Evolutionary conservation across 2,113 vertebrate genomes (phyloP).

Genomic region (Paraplagusia blochii): DNA sequence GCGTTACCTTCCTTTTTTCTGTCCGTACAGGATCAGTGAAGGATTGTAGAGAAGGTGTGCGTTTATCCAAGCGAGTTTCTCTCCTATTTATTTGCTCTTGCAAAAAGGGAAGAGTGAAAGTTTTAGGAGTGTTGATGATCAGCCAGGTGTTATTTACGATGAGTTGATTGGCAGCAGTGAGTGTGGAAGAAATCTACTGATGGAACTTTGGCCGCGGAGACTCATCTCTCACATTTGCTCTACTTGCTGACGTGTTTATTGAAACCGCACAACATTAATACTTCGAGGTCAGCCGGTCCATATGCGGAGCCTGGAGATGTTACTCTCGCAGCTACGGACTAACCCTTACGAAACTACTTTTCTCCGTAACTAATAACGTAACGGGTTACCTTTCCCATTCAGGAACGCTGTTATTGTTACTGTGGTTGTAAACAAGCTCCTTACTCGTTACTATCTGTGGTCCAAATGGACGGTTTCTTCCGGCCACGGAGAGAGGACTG

Average conservation of each 20-base stretch:
- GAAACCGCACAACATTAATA: slow-evolving; percentile 23
- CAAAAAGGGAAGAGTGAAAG: slow-evolving; percentile 36
- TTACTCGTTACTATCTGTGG: no score
- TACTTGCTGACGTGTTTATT: slow-evolving; percentile 10
- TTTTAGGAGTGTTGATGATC: slow-evolving; percentile 48
- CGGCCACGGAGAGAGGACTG: no score
- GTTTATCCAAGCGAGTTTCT: slow-evolving; percentile 27
- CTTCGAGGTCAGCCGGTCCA: slow-evolving; percentile 1
- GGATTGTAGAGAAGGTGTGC: slow-evolving; percentile 25
- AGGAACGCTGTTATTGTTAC: no score
- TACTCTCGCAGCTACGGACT: no score
- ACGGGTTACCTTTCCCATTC: no score
- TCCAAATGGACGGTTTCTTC: no score
- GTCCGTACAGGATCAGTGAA: slow-evolving; percentile 14
- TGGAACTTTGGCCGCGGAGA: slow-evolving; percentile 36
- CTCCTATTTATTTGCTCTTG: slow-evolving; percentile 64
- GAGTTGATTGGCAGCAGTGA: slow-evolving; percentile 32
- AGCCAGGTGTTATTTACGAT: slow-evolving; percentile 49
- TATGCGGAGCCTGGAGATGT: neutral
- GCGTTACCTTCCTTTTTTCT: slow-evolving; percentile 45
- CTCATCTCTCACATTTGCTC: slow-evolving; percentile 37
- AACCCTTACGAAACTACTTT: no score
- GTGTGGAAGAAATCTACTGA: slow-evolving; percentile 27
- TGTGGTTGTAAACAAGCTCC: no score
- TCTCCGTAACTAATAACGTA: no score